Base-by-base conservation (phyloP, 2,888 invertebrate species). In the Parochlus steinenii region DNA sequence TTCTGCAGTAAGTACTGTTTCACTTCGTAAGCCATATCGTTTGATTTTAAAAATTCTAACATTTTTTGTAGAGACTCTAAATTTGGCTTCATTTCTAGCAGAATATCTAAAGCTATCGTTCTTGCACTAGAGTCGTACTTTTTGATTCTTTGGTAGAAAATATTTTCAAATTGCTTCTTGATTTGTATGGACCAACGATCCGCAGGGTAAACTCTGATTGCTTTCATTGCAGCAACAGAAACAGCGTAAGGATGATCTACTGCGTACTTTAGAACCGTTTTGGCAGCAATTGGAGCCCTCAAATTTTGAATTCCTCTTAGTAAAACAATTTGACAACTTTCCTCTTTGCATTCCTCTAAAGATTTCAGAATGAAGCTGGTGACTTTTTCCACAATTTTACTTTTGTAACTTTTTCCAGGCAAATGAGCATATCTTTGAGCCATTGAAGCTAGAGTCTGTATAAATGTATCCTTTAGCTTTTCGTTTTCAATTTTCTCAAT, bases 261-360 rank as follows among this genome's bases (percentile, higher is more conserved):
- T 1, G 71, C 67, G 43, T 65, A 56, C 14, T 65, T 50, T 6
- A 81, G 46, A 2, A 85, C 54, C 1, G 59, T 50, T 3, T 72
- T 64, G n/a, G 78, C 55, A 1, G 74, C 69, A 2, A 56, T 54
- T 10, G 63, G 58, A 32, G 71, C 66, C 34, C 65, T 65, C 1
- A 83, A 62, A 56, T 83, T 85, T 44, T 73, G 71, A 25, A 83
- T 53, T 0, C 75, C 74, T 35, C 78, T 62, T 20, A 83, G 58
- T 46, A 69, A 74, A 31, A 65, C 61, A 15, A 65, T 53, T 38
- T 65, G 63, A 45, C 78, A 77, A 2, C 62, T 62, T 27, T 63
- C 64, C 4, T 65, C 62, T 3, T 52, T 49, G 46, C 75, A 75
- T n/a, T 55, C 53, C 6, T 56, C 50, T 16, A 74, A 48, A 50